Evolutionary conservation across 2,113 vertebrate species (phyloP).

Genomic region (Fregetta grallaria): DNA sequence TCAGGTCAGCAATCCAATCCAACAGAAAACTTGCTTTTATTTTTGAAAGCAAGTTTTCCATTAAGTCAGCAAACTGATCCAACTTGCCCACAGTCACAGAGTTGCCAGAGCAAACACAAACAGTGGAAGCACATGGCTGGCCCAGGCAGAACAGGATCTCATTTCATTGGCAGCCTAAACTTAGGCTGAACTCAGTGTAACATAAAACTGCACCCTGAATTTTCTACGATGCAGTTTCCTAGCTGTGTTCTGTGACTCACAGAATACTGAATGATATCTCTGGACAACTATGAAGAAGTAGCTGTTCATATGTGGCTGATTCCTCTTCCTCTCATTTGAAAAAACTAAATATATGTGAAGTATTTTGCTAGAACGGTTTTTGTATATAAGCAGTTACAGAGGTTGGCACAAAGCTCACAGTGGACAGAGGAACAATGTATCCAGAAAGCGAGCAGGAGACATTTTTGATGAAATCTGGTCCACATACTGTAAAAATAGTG

Average conservation of each 20-base stretch:
- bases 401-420: not conserved
- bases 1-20: not conserved
- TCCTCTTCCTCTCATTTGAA: not conserved
- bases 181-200: not conserved
- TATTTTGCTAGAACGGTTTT: not conserved
- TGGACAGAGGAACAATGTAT: not conserved
- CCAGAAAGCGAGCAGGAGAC: not conserved
- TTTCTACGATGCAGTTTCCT: not conserved
- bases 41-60: constrained; percentile 6
- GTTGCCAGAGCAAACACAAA: constrained; percentile 43
- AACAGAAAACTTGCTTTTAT: not conserved
- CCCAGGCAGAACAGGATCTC: not conserved
- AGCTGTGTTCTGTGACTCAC: not conserved
- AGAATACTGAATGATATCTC: not conserved
- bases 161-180: not conserved
- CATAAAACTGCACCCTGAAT: not conserved
- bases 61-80: not conserved
- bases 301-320: not conserved
- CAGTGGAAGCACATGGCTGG: not conserved
- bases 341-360: rapidly evolving
- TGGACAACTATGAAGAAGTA: rapidly evolving
- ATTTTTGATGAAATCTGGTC: not conserved
- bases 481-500: not conserved
- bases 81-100: not conserved
- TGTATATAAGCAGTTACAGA: rapidly evolving